Percentiles rank a stretch among this genome's conserved stretches.
These are phyloP conservation scores for Callopanchax toddi DNA, from an alignment of 2,113 vertebrate species.

Conservation along the genomic window DNA sequence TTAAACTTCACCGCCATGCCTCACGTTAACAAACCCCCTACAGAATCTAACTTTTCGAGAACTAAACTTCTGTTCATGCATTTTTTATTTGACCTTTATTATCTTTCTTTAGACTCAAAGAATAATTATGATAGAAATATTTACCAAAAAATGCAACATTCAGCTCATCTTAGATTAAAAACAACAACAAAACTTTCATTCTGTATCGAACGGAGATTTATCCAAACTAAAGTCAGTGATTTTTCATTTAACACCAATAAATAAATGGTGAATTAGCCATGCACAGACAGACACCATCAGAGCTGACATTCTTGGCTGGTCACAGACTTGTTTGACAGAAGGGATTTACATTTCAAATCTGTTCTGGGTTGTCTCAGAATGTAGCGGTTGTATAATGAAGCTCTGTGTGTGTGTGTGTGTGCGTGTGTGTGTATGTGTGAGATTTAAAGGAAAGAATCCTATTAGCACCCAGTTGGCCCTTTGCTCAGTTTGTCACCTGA, in stretches of 20 bases:
- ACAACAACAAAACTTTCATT: neutral
- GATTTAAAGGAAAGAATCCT: constrained; percentile 57
- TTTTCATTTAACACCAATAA: too few relatives aligned
- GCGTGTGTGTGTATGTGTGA: constrained; percentile 8
- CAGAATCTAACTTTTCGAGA: too few relatives aligned
- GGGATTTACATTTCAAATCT: constrained; percentile 60
- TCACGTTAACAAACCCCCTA: too few relatives aligned
- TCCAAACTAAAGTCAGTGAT: neutral
- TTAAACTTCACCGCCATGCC: neutral
- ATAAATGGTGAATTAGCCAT: too few relatives aligned
- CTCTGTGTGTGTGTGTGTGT: neutral
- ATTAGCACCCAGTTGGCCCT: constrained; percentile 47
- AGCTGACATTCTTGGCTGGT: too few relatives aligned
- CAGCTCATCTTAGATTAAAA: neutral
- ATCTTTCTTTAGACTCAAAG: too few relatives aligned
- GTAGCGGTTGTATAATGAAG: constrained; percentile 18
- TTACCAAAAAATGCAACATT: neutral
- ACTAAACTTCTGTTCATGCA: too few relatives aligned
- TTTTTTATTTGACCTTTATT: too few relatives aligned
- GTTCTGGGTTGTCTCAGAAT: constrained; percentile 43
- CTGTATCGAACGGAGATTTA: neutral
- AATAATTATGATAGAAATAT: too few relatives aligned
- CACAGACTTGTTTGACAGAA: constrained; percentile 3
- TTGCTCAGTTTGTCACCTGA: constrained; percentile 28
- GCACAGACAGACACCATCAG: too few relatives aligned